Evolutionary conservation across 2,797 vertebrate species (phyloP), one percentile per base, ranked within the genome.

Genomic region (Etheostoma perlongum): DNA sequence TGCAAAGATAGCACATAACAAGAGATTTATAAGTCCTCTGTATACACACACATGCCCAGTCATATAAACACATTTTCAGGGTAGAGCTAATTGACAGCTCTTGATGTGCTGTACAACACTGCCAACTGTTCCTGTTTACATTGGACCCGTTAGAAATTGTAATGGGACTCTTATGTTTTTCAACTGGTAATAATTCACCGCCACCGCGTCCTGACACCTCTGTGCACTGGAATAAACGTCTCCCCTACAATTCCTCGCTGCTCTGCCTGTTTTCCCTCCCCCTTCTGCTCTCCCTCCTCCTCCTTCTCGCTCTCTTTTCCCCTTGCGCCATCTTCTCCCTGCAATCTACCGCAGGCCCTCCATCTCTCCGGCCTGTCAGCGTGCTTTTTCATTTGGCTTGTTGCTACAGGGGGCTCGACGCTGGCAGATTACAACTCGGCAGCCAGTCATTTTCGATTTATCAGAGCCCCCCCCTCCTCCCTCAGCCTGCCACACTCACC

Each of bases 371-470:
- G 88, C 77, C 76, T 92, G 95, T 95, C 94, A 94, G 94, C 81
- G 6, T 89, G 90, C 85, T 94, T 94, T 96, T 96, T 96, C 94
- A 95, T 95, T 93, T 88, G 93, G 93, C 89, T 81, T 93, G 93
- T 95, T 95, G 94, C 94, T 96, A 95, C 94, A 95, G 95, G 94
- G 94, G 94, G 92, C 94, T 94, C 70, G 76, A 83, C 86, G 86
- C 94, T 94, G 95, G 95, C 95, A 96, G 95, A 95, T 96, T 93
- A 95, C 96, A 96, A 93, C 93, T 86, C 94, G 93, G 94, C 95
- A 96, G 94, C 95, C 93, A 94, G 94, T 97, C 93, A 91, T 95
- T 96, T 97, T 96, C 92, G 90, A 96, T 97, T 96, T 97, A 95
- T 97, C 95, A 95, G 95, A 94, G 85, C 84, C 68, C 49, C 88